Percentiles rank a stretch among this genome's conserved stretches.
These are phyloP conservation scores for Regulus satrapa DNA, from an alignment of 2,113 vertebrate species.

Conservation along the genomic window DNA sequence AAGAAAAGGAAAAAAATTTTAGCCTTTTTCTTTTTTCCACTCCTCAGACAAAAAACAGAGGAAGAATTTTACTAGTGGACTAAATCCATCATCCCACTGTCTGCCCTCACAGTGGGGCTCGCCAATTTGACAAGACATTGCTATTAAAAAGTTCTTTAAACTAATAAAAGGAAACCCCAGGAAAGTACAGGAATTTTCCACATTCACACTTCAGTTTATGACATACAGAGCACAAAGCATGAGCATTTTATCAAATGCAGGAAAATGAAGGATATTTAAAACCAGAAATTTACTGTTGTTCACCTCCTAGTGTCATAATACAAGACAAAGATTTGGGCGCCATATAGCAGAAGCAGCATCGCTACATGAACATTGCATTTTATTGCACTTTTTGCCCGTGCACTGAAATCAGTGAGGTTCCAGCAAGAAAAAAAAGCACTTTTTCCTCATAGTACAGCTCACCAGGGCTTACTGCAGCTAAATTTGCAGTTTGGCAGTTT, in stretches of 20 bases:
- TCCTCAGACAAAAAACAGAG: not conserved
- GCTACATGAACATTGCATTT: not conserved
- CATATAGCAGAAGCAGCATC: fast-evolving
- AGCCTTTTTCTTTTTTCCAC: not conserved
- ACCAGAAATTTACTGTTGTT: not conserved
- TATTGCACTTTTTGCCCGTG: not conserved
- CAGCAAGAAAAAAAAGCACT: not conserved
- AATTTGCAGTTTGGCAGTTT: not conserved
- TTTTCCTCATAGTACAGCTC: not conserved
- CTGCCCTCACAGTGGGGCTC: not conserved
- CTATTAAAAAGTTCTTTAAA: not conserved
- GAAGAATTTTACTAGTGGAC: not conserved
- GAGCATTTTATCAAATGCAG: not conserved
- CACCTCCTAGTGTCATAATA: not conserved
- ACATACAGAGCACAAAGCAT: not conserved
- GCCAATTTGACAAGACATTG: not conserved
- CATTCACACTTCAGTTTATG: not conserved
- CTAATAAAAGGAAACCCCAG: not conserved
- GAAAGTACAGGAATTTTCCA: not conserved
- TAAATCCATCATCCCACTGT: not conserved
- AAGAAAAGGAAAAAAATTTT: not conserved
- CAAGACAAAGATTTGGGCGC: not conserved
- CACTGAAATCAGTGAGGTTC: not conserved
- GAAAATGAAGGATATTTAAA: not conserved
- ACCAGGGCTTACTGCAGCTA: not conserved